phyloP scores from a whole-genome alignment of 30 jellyfish, hydroid and myxozoan species.

The Mastigias papua region DNA sequence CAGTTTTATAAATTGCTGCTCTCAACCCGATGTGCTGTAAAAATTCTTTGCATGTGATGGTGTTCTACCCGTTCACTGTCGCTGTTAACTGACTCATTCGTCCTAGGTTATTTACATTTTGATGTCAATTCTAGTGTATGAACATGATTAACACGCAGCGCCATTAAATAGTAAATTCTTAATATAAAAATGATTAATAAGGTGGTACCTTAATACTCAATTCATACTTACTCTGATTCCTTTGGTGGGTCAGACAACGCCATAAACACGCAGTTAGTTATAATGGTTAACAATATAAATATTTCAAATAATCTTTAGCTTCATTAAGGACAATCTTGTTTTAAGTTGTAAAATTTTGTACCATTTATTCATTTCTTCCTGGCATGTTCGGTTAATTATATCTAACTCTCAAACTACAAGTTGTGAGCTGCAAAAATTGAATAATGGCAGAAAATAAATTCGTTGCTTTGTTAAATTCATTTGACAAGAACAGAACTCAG shows the following conservation, averaged over 20 bases:
- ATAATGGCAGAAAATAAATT: too few species aligned
- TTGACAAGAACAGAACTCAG: too few species aligned
- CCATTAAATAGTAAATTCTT: too few species aligned
- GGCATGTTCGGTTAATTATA: too few species aligned
- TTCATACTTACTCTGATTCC: conserved; percentile 92
- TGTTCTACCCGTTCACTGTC: background rate
- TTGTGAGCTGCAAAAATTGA: too few species aligned
- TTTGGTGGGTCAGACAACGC: conserved; percentile 92
- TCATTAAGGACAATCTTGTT: conserved; percentile 76
- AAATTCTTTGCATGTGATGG: background rate
- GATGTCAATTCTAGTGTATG: background rate
- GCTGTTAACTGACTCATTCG: background rate
- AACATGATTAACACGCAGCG: background rate
- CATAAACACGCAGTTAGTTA: conserved; percentile 94
- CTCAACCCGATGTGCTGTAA: background rate
- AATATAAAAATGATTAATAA: too few species aligned
- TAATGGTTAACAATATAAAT: conserved; percentile 86
- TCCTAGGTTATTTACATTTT: background rate
- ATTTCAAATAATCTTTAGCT: conserved; percentile 86
- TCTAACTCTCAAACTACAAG: too few species aligned
- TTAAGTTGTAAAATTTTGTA: too few species aligned
- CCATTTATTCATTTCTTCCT: too few species aligned
- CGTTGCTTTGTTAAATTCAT: too few species aligned
- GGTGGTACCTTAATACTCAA: too few species aligned
- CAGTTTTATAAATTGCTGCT: background rate